Evolutionary conservation across 2,113 vertebrate species (phyloP), one percentile per base, ranked within the genome.

Genomic region (Sturnus vulgaris): DNA sequence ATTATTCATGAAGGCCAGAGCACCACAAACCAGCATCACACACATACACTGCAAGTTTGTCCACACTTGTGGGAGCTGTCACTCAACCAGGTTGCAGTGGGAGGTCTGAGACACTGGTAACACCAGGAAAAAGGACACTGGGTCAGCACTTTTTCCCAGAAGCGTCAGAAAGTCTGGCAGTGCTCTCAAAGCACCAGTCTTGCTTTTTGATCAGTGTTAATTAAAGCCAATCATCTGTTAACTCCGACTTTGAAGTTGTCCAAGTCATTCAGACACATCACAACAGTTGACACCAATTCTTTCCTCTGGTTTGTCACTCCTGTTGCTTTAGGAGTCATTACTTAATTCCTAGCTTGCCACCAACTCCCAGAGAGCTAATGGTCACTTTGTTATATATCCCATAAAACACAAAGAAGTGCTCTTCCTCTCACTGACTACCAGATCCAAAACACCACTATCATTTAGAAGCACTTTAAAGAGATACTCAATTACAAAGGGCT

Each of bases 171-270:
- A 90, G 60, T 47, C 76, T 81, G 52, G 35, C 24, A 77, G 52
- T 27, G 27, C 73, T 92, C 86, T 70, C 56, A 47, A 81, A 88
- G 68, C 59, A 49, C 6, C 65, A 90, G 31, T 33, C 27, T 30
- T 92, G 64, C 71, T 81, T 90, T 93, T 88, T 95, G 72, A 93
- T 93, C 91, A 86, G 35, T 27, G 47, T 66, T 93, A 96, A 96
- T 94, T 94, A 86, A 81, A 90, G 35, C 6, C 0, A 80, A 63
- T 59, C 11, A 92, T 59, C 42, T 83, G 21, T 50, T 59, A 76
- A 50, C 27, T 27, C 39, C 5, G 2, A 37, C 94, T 95, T 96
- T 92, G 84, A 92, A 92, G 84, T 21, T 56, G n/a, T 18, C 39
- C 49, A 63, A 15, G 47, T 90, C 50, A 72, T 61, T 66, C 40